These are phyloP conservation scores for Capromys pilorides DNA, from an alignment of 2,797 vertebrate species.

Conservation along the genomic window DNA sequence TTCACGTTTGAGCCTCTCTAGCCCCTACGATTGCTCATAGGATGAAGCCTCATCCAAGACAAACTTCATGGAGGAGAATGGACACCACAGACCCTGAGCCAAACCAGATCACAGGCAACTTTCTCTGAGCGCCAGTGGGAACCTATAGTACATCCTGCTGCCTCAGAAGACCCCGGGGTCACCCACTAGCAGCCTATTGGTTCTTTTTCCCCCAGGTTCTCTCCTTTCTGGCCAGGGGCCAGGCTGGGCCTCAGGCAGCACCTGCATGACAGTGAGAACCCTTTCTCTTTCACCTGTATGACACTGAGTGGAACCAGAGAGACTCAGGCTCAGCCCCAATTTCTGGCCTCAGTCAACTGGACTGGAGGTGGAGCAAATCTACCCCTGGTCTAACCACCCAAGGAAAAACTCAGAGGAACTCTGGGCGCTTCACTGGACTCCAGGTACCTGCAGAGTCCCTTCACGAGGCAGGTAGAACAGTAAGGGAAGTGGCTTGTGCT, in stretches of 20 bases:
- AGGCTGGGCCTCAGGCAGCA: background rate
- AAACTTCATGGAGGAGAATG: constrained; percentile 73
- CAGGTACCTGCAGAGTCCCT: background rate
- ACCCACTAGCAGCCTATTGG: background rate
- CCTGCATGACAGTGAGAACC: background rate
- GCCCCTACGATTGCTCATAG: constrained; percentile 69
- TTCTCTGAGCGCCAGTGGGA: constrained; percentile 33
- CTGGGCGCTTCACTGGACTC: background rate
- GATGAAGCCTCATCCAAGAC: constrained; percentile 72
- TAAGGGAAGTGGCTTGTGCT: background rate
- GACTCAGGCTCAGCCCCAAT: background rate
- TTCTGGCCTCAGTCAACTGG: background rate
- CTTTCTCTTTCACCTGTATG: background rate
- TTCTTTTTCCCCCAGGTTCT: background rate
- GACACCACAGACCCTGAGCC: constrained; percentile 67
- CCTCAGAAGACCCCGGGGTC: background rate
- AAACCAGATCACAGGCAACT: constrained; percentile 64
- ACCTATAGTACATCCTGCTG: background rate
- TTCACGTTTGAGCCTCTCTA: constrained; percentile 57
- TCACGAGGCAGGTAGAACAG: background rate
- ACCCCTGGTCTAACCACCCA: background rate
- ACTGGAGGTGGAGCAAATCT: background rate
- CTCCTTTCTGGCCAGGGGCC: background rate
- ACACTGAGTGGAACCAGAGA: background rate
- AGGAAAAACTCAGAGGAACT: background rate